phyloP scores from a whole-genome alignment of 2,797 vertebrate genomes.

The Crypturellus tataupa region DNA sequence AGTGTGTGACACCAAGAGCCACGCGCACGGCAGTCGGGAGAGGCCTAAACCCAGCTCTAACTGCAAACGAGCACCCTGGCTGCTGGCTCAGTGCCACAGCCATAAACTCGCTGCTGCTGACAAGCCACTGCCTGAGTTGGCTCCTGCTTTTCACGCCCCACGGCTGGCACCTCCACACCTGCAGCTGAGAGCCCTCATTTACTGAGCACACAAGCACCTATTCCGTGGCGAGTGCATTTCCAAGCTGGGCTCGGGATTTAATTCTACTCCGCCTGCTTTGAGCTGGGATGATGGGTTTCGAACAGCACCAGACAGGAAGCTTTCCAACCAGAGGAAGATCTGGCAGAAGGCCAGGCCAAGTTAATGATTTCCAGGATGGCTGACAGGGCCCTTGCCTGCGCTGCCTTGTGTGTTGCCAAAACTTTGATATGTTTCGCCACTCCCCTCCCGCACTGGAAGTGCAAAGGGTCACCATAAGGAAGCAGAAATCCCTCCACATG shows the following conservation, averaged over 20 bases:
- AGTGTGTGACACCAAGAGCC: background rate
- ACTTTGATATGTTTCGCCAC: background rate
- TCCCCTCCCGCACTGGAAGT: background rate
- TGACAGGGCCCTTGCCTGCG: background rate
- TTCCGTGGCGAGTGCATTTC: background rate
- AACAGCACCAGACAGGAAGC: constrained; percentile 3
- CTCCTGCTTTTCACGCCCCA: background rate
- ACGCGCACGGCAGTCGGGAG: background rate
- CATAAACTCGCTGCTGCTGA: background rate
- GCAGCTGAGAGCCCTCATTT: background rate
- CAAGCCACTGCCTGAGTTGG: background rate
- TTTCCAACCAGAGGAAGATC: background rate
- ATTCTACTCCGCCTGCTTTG: background rate
- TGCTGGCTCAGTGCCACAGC: background rate
- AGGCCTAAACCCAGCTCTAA: background rate
- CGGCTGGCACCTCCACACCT: background rate
- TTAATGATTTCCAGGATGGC: constrained; percentile 62
- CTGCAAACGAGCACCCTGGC: background rate
- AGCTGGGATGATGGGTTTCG: background rate
- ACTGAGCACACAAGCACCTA: background rate
- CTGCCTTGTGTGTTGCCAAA: background rate
- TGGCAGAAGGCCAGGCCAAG: constrained; percentile 14
- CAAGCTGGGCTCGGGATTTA: background rate
- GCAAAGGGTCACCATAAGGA: constrained; percentile 6
- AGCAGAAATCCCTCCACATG: background rate